phyloP scores from a whole-genome alignment of 2,888 invertebrate genomes.

The Amphipoea lucens region DNA sequence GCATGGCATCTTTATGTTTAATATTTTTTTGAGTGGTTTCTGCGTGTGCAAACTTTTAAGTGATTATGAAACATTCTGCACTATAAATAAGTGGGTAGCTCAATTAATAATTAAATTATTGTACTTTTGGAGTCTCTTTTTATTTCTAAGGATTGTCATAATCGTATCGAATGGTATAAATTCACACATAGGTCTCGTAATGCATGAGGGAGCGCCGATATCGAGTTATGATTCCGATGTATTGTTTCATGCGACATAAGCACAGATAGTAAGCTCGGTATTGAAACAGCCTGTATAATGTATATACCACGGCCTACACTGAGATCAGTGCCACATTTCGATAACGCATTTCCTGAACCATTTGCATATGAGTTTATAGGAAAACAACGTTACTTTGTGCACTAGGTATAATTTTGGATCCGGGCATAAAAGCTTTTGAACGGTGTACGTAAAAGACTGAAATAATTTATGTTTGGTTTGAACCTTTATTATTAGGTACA shows the following conservation, averaged over 20 bases:
- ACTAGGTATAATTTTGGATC: background rate
- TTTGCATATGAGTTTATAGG: background rate
- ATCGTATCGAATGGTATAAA: slow-evolving; percentile 24
- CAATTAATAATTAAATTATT: too few relatives aligned
- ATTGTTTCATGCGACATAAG: slow-evolving; percentile 49
- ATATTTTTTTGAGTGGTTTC: too few relatives aligned
- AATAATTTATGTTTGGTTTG: background rate
- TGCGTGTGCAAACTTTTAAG: too few relatives aligned
- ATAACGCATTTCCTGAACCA: background rate
- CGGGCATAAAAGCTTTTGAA: background rate
- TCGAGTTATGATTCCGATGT: slow-evolving; percentile 43
- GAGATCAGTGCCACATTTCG: slow-evolving; percentile 1
- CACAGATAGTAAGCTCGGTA: slow-evolving; percentile 30
- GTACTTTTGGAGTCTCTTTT: too few relatives aligned
- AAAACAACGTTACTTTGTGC: background rate
- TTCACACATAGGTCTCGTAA: slow-evolving; percentile 1
- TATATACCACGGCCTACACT: slow-evolving; percentile 4
- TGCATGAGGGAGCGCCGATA: slow-evolving; percentile 33
- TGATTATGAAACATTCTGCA: too few relatives aligned
- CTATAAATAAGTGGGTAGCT: too few relatives aligned
- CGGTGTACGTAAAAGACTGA: background rate
- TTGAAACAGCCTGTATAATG: slow-evolving; percentile 24
- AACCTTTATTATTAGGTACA: too few relatives aligned
- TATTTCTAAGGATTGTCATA: too few relatives aligned
- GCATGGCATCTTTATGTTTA: too few relatives aligned